phyloP scores from a whole-genome alignment of 2,888 invertebrate species.

The Lasioglossum vierecki region DNA sequence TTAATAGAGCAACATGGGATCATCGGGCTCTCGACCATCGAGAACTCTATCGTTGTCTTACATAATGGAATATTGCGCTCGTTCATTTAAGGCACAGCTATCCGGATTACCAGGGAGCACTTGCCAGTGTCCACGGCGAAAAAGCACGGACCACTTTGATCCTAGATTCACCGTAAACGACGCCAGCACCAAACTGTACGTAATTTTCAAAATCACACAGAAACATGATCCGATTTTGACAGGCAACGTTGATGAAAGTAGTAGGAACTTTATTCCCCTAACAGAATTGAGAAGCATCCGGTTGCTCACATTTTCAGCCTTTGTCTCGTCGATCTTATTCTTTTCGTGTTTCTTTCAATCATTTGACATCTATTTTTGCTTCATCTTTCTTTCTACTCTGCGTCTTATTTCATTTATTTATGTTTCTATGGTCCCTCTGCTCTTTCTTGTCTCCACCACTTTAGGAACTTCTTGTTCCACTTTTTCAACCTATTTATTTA shows the following conservation, averaged over 20 bases:
- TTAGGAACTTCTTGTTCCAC: background rate
- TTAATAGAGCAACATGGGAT: constrained; percentile 68
- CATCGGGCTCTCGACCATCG: constrained; percentile 45
- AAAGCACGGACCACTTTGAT: too few relatives aligned
- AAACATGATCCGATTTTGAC: background rate
- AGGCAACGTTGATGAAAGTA: background rate
- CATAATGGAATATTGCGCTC: constrained; percentile 23
- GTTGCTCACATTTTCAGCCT: background rate
- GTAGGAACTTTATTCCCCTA: background rate
- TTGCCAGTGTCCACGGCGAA: background rate
- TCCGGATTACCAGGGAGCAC: background rate
- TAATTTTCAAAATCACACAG: background rate
- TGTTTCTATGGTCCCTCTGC: background rate
- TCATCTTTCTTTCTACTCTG: background rate
- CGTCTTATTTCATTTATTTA: too few relatives aligned
- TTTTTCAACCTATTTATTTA: background rate
- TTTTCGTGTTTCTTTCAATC: background rate
- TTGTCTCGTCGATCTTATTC: background rate
- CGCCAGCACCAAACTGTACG: background rate
- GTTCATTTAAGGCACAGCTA: background rate
- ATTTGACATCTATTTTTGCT: background rate
- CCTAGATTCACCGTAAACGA: background rate
- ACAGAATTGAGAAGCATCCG: background rate
- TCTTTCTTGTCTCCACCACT: background rate
- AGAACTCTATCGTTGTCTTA: constrained; percentile 54